Conservation (phyloP, 2,888 invertebrate species). For the Formica aserva region DNA sequence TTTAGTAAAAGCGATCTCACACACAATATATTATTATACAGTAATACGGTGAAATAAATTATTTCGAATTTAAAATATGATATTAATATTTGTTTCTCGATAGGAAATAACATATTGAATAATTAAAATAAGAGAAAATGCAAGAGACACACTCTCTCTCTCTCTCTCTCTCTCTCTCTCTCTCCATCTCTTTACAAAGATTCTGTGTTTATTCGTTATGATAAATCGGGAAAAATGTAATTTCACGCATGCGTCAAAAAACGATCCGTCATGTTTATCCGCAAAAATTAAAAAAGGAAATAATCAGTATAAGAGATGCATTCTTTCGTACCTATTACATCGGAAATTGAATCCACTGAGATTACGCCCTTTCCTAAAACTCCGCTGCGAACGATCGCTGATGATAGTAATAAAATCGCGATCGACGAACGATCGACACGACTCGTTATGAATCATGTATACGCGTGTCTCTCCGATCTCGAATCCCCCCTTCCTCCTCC, state of each 20-base stretch:
- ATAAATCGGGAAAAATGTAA: background rate
- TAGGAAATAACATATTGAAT: background rate
- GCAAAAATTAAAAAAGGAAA: background rate
- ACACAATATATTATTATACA: background rate
- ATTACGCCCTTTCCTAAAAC: background rate
- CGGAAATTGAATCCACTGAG: constrained; percentile 3
- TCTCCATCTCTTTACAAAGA: background rate
- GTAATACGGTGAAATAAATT: background rate
- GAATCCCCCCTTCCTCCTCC: background rate
- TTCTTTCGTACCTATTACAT: background rate
- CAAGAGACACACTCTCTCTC: background rate
- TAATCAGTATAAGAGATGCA: background rate
- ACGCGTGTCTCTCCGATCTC: constrained; percentile 1
- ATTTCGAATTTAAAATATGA: background rate
- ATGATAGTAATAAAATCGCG: constrained; percentile 9
- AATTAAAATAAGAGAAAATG: background rate
- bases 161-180: too few relatives aligned
- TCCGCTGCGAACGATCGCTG: background rate
- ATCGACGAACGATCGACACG: background rate
- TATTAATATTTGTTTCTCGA: background rate
- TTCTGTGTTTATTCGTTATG: background rate
- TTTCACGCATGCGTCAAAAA: background rate
- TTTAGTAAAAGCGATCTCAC: background rate
- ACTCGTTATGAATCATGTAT: background rate
- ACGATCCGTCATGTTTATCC: background rate